Evolutionary conservation across 2,797 vertebrate genomes (phyloP), one percentile per base, ranked within the genome.

Genomic region (Ibycter americanus): DNA sequence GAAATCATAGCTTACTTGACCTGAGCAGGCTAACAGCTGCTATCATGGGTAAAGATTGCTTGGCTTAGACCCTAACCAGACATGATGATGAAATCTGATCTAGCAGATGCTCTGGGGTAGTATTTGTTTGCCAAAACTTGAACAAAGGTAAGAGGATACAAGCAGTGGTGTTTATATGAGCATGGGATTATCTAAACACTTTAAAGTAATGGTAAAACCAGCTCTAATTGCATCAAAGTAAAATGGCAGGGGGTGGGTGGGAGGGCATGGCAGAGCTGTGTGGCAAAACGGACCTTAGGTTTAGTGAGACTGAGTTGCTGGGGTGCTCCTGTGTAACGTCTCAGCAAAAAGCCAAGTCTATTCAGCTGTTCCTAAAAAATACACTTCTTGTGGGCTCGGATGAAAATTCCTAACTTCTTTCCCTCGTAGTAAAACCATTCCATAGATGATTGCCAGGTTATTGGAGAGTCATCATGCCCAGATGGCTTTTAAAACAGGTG

Each of bases 111-210:
- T 94, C 84, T 74, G 72, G 81, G 86, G 23, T 59, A 77, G 17
- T 59, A 63, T 70, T 68, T 61, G 19, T 89, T 93, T 89, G 87
- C 93, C 90, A 95, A 96, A 96, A 76, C n/a, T 83, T 73, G 44
- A 95, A 95, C 59, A 88, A 88, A 96, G 93, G 92, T 95, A 96
- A 96, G 82, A 87, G 21, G 92, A 90, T 77, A 85, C 77, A 76
- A 67, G 59, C 36, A 85, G 51, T 32, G 16, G 42, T 88, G 31
- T 91, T 88, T 89, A 67, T 68, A 90, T 31, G 74, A 92, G 40
- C 55, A 49, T 34, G 65, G n/a, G 51, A 67, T 92, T 67, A 87
- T 95, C 90, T 92, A 96, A 87, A 89, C 94, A 63, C 44, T 79
- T 83, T 52, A 85, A 94, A 85, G 29, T 27, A 81, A 62, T 20